Base-by-base conservation (phyloP, 2,797 vertebrate genomes). In the Thunnus albacares region DNA sequence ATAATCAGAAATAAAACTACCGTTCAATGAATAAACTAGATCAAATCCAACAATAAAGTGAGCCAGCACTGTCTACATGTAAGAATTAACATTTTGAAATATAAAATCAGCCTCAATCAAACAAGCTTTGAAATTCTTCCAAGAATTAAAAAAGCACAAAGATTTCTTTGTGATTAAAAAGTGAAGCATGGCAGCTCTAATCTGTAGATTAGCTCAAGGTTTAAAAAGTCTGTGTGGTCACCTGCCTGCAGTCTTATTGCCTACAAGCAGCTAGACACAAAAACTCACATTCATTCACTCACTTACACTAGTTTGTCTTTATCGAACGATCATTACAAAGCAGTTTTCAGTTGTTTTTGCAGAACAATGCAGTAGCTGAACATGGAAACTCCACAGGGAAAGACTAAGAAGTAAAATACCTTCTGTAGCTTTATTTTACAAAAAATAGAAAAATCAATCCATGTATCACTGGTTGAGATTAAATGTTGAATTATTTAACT, bases 111-210 rank as follows among this genome's bases (percentile, higher is more conserved):
- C 1, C 63, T 33, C 6, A 11, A 26, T 81, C 6, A 77, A 80
- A 71, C 0, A 57, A 60, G 26, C n/a, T 35, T 73, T n/a, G 59
- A 73, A 70, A 59, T 71, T 74, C 52, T 33, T 68, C 12, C 13
- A 57, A 35, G 45, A 76, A 53, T 68, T 66, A 49, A 28, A 80
- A 72, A 35, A 20, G 51, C 52, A 84, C 70, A 85, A 73, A 67
- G 61, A 71, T 41, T 75, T 74, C 38, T 43, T 80, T 78, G 70
- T 81, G 66, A 88, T 86, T 76, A 81, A 81, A 90, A 85, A 68
- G 69, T 61, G 73, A 79, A 81, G 70, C 75, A 47, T 3, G 3
- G 75, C 53, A 22, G 71, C 63, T 77, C 45, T 90, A 88, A 90
- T 83, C 83, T 82, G 64, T 26, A 61, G 74, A 82, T 90, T 78